Evolutionary conservation across 2,797 vertebrate genomes (phyloP).

Genomic region (Melanogrammus aeglefinus): DNA sequence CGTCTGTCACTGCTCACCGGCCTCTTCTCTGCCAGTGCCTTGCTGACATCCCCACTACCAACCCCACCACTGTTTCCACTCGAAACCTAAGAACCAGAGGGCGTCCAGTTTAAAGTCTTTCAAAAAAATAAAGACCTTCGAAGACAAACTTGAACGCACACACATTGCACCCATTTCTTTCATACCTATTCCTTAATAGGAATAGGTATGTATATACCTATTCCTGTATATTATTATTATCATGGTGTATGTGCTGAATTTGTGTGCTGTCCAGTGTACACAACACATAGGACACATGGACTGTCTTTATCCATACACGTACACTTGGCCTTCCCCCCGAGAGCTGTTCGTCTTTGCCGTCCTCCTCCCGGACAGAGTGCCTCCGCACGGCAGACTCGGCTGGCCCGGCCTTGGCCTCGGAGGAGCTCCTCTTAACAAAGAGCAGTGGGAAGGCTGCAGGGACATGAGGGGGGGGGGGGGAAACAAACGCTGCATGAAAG

Average conservation of each 20-base stretch:
- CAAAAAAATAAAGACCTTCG: background rate
- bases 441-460: slow-evolving; percentile 68
- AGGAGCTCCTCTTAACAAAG: slow-evolving; percentile 56
- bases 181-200: background rate
- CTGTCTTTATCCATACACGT: background rate
- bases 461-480: slow-evolving; percentile 7
- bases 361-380: slow-evolving; percentile 52
- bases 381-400: slow-evolving; percentile 24
- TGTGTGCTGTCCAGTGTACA: background rate
- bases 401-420: slow-evolving; percentile 31
- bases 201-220: too few species aligned
- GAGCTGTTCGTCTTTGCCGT: slow-evolving; percentile 56
- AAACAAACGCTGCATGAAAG: background rate
- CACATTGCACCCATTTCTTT: background rate
- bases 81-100: background rate
- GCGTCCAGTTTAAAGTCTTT: background rate
- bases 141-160: background rate
- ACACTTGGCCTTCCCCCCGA: background rate
- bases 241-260: background rate
- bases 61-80: background rate
- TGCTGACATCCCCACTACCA: background rate
- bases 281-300: background rate
- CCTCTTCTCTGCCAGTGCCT: slow-evolving; percentile 15
- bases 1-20: slow-evolving; percentile 23
- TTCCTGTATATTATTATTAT: too few species aligned